Conservation (phyloP, 2,797 vertebrate species). For the Neosilurus mollespiculum region DNA sequence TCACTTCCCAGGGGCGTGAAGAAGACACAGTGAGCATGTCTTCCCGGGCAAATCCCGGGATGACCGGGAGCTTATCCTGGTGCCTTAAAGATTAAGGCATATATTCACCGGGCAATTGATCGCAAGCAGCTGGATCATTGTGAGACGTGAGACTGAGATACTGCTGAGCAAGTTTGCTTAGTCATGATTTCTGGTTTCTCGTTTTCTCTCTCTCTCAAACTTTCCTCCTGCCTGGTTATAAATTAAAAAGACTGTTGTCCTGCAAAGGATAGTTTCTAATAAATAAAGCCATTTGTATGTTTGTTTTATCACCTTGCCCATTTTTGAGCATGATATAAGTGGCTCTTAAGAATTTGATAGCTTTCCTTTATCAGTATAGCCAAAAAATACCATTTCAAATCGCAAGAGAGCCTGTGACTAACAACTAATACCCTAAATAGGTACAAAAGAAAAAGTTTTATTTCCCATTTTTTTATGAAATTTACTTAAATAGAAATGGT, state of each 20-base stretch:
- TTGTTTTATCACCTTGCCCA: background rate
- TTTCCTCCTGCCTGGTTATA: constrained; percentile 12
- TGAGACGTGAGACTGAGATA: constrained; percentile 43
- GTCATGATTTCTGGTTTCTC: constrained; percentile 47
- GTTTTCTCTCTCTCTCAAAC: constrained; percentile 32
- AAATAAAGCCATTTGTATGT: background rate
- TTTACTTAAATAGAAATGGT: background rate
- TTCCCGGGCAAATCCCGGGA: constrained; percentile 40
- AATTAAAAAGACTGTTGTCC: background rate
- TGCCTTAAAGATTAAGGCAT: constrained; percentile 46
- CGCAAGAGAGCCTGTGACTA: background rate
- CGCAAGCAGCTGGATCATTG: constrained; percentile 35
- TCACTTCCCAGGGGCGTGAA: constrained; percentile 27
- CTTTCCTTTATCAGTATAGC: background rate
- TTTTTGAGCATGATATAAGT: background rate
- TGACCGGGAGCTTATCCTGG: constrained; percentile 44
- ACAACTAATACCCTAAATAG: background rate
- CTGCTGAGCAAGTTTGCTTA: constrained; percentile 49
- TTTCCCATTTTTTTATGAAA: background rate
- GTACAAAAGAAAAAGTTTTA: background rate
- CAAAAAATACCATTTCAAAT: background rate
- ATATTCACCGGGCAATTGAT: constrained; percentile 46
- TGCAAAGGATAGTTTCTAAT: background rate
- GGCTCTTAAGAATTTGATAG: background rate
- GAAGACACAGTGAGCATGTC: constrained; percentile 35